A percentile compares a stretch with the other conserved stretches of the same genome.
Evolutionary conservation across 1,140 invertebrate genomes (phyloP).

Genomic region (Cherax destructor): DNA sequence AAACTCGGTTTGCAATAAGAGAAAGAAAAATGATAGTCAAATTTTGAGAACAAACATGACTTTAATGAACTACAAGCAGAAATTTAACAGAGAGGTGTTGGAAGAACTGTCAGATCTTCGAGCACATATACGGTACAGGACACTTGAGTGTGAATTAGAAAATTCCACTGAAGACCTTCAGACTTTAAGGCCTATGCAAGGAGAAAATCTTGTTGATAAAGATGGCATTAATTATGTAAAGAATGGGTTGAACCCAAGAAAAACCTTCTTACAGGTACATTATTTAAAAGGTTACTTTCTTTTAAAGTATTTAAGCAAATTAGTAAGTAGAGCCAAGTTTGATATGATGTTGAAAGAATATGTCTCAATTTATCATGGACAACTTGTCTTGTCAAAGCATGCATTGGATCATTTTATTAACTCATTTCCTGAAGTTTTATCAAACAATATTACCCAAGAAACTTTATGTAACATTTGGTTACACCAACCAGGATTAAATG

Average conservation of each 20-base stretch:
- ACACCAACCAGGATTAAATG: slow-evolving; percentile 62
- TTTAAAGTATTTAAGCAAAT: slow-evolving; percentile 73
- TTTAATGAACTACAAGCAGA: not conserved
- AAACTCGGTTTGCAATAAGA: not conserved
- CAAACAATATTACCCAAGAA: slow-evolving; percentile 20
- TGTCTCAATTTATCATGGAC: slow-evolving; percentile 68
- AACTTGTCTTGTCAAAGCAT: slow-evolving; percentile 74
- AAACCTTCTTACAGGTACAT: slow-evolving; percentile 77
- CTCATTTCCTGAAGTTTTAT: slow-evolving; percentile 68
- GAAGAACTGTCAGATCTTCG: slow-evolving; percentile 72
- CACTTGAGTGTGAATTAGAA: slow-evolving; percentile 74
- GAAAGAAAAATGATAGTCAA: not conserved
- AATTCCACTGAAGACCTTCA: slow-evolving; percentile 74
- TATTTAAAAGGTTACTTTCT: slow-evolving; percentile 77
- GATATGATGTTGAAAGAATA: slow-evolving; percentile 74
- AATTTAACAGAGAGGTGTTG: not conserved
- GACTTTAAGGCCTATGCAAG: slow-evolving; percentile 72
- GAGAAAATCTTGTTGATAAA: slow-evolving; percentile 36
- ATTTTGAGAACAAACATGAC: not conserved
- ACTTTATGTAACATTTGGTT: slow-evolving; percentile 70
- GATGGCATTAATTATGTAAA: slow-evolving; percentile 73
- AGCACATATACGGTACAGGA: slow-evolving; percentile 73
- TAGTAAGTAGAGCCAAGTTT: slow-evolving; percentile 74
- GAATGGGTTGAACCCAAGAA: slow-evolving; percentile 77
- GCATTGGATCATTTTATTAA: slow-evolving; percentile 72